Evolutionary conservation across 2,113 vertebrate species (phyloP).

Genomic region (Campylorhamphus procurvoides): DNA sequence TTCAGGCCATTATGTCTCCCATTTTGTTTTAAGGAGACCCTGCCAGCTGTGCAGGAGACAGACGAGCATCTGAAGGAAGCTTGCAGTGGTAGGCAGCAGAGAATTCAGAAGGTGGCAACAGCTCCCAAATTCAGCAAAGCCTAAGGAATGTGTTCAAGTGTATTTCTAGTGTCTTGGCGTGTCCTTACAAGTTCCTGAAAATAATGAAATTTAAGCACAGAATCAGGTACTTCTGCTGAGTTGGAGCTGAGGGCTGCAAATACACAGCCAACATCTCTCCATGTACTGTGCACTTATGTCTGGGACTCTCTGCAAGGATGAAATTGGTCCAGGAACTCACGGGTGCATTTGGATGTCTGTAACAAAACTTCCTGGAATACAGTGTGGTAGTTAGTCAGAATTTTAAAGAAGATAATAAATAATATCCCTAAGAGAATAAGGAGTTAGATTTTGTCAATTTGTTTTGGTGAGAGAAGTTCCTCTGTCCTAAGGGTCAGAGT

Average conservation of each 20-base stretch:
- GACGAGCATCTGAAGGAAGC: background rate
- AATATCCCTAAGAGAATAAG: background rate
- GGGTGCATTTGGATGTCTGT: background rate
- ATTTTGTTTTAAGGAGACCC: background rate
- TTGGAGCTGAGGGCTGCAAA: background rate
- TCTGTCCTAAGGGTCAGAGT: background rate
- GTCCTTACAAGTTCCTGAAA: background rate
- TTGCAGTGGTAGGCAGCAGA: background rate
- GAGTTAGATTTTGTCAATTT: background rate
- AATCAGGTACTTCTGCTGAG: background rate
- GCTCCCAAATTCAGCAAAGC: background rate
- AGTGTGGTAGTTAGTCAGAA: background rate
- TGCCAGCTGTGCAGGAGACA: background rate
- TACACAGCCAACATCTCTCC: background rate
- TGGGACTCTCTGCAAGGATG: background rate
- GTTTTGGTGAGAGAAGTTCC: background rate
- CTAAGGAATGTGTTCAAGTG: background rate
- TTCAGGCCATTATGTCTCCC: background rate
- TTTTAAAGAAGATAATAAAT: background rate
- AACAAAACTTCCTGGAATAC: background rate
- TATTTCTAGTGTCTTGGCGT: background rate
- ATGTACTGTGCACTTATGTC: accelerated
- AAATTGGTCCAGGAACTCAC: background rate
- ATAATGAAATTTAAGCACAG: background rate
- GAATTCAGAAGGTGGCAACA: background rate